Evolutionary conservation across 1,140 invertebrate species (phyloP).

Genomic region (Latrodectus geometricus): DNA sequence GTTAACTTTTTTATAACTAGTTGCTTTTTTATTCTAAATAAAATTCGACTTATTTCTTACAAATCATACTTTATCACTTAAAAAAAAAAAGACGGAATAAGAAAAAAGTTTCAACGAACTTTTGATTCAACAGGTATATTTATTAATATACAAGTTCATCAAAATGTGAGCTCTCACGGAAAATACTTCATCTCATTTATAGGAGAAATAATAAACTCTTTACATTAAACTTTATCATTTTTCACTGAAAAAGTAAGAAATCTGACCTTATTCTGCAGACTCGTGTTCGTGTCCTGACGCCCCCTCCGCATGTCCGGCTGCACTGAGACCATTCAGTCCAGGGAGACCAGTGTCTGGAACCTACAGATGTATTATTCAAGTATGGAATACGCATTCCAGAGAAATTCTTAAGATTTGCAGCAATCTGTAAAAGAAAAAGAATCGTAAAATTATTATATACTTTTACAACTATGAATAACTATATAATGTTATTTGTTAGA

Average conservation of each 20-base stretch:
- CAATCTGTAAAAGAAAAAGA: no score
- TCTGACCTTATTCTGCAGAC: constrained; percentile 69
- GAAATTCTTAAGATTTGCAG: no score
- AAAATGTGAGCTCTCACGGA: no score
- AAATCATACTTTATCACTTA: background rate
- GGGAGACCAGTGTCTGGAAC: constrained; percentile 73
- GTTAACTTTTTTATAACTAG: no score
- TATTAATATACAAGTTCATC: background rate
- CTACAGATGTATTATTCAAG: background rate
- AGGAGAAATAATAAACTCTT: no score
- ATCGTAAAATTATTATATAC: no score
- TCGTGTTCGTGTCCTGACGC: constrained; percentile 74
- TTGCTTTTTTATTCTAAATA: no score
- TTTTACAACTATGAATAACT: no score
- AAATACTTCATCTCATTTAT: no score
- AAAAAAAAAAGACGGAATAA: background rate
- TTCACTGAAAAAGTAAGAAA: background rate
- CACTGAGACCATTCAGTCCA: constrained; percentile 78
- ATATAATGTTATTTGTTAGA: no score
- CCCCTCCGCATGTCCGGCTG: constrained; percentile 76
- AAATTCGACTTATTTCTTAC: no score
- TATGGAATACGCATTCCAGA: background rate
- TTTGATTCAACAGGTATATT: background rate
- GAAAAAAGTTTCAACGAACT: background rate
- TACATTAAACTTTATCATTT: background rate